Evolutionary conservation across 1,140 invertebrate genomes (phyloP), one percentile per base, ranked within the genome.

Genomic region (Platyscapa corneri): DNA sequence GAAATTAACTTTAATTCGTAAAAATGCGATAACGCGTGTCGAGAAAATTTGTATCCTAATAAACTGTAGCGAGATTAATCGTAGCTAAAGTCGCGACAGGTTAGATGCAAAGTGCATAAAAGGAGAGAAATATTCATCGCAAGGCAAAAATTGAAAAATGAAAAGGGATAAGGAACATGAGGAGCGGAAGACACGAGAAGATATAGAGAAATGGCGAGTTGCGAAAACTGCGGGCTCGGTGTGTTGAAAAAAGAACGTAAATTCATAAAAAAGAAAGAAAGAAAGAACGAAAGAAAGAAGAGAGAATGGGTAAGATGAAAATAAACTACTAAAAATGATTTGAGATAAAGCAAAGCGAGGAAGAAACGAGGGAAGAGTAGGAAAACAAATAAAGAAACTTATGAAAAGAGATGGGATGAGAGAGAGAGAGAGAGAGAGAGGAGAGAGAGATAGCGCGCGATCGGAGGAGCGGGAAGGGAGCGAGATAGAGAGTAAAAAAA

Each of bases 371-470:
- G 77, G n/a, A n/a, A 65, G 65, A 84, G 83, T 84, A 79, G 75
- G 49, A 72, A 84, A 79, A 70, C 83, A 84, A 84, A 84, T 84
- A 84, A 84, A 84, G 64, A 79, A 84, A 84, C 65, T 72, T 37
- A 20, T 60, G 81, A 75, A 74, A n/a, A 67, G 75, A 34, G 30
- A 78, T 12, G 30, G 76, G 64, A 30, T 0, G n/a, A 77, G 49
- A 56, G 75, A 46, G 37, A 46, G 27, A 49, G 75, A 30, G n/a
- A 82, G 65, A 64, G 56, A 64, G 34, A 42, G 34, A 67, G 10
- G 12, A 14, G 14, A n/a, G n/a, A n/a, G n/a, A n/a, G n/a, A n/a
- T n/a, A n/a, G n/a, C n/a, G n/a, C n/a, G n/a, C n/a, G n/a, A n/a
- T n/a, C n/a, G n/a, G n/a, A n/a, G n/a, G n/a, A 8, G 30, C 30